Evolutionary conservation across 2,888 invertebrate genomes (phyloP).

Genomic region (Hydroisotoma schaefferi): DNA sequence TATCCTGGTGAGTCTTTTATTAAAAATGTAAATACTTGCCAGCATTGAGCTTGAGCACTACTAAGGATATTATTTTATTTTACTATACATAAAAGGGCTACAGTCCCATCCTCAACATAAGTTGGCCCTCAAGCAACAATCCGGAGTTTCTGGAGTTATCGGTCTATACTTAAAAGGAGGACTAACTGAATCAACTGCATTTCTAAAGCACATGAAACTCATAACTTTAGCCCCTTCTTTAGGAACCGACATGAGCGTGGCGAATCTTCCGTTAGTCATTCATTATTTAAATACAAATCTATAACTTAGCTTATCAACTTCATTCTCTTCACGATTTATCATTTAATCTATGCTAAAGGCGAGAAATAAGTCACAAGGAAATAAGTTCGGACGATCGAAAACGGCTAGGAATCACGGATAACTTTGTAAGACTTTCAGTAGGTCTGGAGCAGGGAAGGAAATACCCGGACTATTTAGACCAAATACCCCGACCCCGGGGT

Average conservation of each 20-base stretch:
- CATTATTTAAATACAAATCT: background rate
- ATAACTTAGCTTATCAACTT: background rate
- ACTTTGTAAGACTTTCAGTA: constrained; percentile 79
- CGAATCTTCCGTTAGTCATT: constrained; percentile 16
- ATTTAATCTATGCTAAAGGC: constrained; percentile 26
- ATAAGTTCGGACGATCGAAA: constrained; percentile 71
- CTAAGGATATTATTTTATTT: background rate
- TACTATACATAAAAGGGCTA: constrained; percentile 58
- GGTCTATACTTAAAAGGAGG: constrained; percentile 81
- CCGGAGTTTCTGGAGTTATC: constrained; percentile 87
- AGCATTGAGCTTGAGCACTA: no score
- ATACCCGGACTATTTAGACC: no score
- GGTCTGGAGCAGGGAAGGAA: no score
- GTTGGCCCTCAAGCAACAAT: constrained; percentile 71
- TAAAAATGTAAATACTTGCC: no score
- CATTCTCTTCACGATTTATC: background rate
- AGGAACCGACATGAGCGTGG: constrained; percentile 21
- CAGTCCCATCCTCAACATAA: constrained; percentile 81
- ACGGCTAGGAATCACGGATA: constrained; percentile 76
- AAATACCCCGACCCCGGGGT: no score
- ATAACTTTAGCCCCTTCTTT: constrained; percentile 56
- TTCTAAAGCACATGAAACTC: constrained; percentile 69
- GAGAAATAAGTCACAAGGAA: constrained; percentile 66
- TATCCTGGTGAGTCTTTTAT: constrained; percentile 64
- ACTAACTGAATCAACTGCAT: constrained; percentile 66